Base-by-base conservation (phyloP, 2,888 invertebrate species). In the Drosophila anomalata region DNA sequence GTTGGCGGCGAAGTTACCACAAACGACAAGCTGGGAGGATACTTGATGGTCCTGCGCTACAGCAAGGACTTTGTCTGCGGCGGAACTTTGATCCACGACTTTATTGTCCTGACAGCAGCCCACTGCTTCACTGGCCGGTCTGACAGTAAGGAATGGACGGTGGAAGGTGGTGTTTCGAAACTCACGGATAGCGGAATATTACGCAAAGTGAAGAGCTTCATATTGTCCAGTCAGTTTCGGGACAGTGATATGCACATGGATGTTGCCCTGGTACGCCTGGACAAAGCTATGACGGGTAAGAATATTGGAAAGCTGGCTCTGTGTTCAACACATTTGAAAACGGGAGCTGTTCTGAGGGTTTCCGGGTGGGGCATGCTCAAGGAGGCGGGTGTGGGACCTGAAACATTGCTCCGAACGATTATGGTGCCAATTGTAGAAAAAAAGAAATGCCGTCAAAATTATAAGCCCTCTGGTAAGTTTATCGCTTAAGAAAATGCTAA, bases 321-420 rank as follows among this genome's bases (percentile, higher is more conserved):
- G 3, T 84, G 84, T 39, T 0, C 3, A 1, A 5, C 2, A 0
- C 7, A 1, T 0, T 58, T 86, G 0, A 1, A 0, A 0, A n/a
- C 46, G 0, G 72, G 65, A 5, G 1, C 53, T 0, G 0, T 12
- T 0, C 51, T 84, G 0, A 59, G 50, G 1, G 73, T 84, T 6
- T 65, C 73, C 14, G 84, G 84, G 2, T 88, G 84, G 84, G 84
- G 88, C 0, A 33, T 88, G 2, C 20, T 26, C 5, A 42, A 73
- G 65, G 6, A 52, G 41, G 0, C 0, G 0, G 0, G 0, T 20
- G n/a, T 1, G 2, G 41, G 72, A 55, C 1, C 58, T 0, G 33
- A 74, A 4, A 46, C 36, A 1, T 36, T n/a, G 0, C n/a, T 84
- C 14, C 78, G 71, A 1, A 42, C 60, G 0, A 79, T 74, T 0